Conservation (phyloP, 1,140 invertebrate species). For the Drosophila erecta region DNA sequence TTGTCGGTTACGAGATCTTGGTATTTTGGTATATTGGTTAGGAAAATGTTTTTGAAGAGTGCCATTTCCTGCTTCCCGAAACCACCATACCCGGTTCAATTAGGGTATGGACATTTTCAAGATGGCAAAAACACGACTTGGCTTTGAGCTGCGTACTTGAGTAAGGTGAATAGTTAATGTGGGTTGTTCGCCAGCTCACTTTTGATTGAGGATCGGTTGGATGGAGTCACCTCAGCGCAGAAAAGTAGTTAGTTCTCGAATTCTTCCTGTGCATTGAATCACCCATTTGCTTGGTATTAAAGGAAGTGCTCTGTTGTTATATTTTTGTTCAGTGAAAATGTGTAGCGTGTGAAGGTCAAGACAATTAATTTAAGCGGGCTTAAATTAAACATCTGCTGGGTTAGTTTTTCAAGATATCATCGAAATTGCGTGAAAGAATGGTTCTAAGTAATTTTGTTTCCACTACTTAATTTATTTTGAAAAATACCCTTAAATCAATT, state of each 20-base stretch:
- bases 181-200: not conserved
- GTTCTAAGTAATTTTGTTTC: too few relatives aligned
- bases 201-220: not conserved
- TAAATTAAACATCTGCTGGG: too few relatives aligned
- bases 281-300: too few relatives aligned
- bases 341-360: not conserved
- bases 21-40: too few relatives aligned
- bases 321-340: not conserved
- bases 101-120: slow-evolving; percentile 2
- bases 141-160: slow-evolving; percentile 16
- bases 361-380: too few relatives aligned
- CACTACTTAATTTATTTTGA: too few relatives aligned
- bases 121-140: slow-evolving; percentile 2
- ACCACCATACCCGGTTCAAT: not conserved
- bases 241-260: not conserved
- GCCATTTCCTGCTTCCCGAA: not conserved
- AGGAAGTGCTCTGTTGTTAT: too few relatives aligned
- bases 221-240: not conserved
- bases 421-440: too few relatives aligned
- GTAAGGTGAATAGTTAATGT: slow-evolving; percentile 6
- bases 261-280: too few relatives aligned
- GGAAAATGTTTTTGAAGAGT: not conserved
- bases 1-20: not conserved
- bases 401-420: too few relatives aligned
- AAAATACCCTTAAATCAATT: too few relatives aligned